Percentiles rank a stretch among this genome's conserved stretches.
These are phyloP conservation scores for Drosophila pseudotakahashii DNA, from an alignment of 2,888 invertebrate species.

Conservation along the genomic window DNA sequence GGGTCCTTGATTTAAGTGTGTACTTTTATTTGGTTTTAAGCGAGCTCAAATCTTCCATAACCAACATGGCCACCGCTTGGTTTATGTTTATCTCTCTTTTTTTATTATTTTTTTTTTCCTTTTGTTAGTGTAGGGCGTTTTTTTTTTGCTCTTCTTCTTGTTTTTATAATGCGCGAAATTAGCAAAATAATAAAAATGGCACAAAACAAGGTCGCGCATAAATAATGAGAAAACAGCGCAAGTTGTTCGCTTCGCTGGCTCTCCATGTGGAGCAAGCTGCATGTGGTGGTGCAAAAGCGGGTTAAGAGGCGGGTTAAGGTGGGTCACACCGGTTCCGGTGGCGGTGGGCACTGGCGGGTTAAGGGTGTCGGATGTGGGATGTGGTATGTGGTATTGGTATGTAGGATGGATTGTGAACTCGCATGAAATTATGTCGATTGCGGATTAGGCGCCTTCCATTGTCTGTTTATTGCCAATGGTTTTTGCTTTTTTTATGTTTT, in stretches of 20 bases:
- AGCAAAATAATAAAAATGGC: slow-evolving; percentile 80
- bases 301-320: slow-evolving; percentile 22
- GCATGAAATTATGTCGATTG: slow-evolving; percentile 78
- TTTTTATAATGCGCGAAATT: slow-evolving; percentile 75
- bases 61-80: slow-evolving; percentile 16
- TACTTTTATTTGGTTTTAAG: slow-evolving; percentile 17
- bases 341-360: slow-evolving; percentile 17
- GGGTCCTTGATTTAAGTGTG: slow-evolving; percentile 19
- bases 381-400: neutral
- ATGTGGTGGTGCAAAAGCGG: slow-evolving; percentile 36
- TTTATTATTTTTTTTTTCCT: neutral
- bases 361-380: slow-evolving; percentile 7
- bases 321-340: slow-evolving; percentile 18
- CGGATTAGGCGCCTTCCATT: slow-evolving; percentile 74
- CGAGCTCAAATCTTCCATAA: neutral
- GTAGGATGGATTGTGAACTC: slow-evolving; percentile 64
- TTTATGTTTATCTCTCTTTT: slow-evolving; percentile 23
- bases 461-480: slow-evolving; percentile 29
- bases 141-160: slow-evolving; percentile 10
- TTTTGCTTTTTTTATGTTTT: neutral
- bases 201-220: slow-evolving; percentile 79
- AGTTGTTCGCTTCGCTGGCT: slow-evolving; percentile 72
- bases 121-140: slow-evolving; percentile 5
- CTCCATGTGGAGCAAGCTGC: slow-evolving; percentile 65
- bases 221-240: slow-evolving; percentile 73